Evolutionary conservation across 1,140 invertebrate species (phyloP), one percentile per base, ranked within the genome.

Genomic region (Lordiphosa clarofinis): DNA sequence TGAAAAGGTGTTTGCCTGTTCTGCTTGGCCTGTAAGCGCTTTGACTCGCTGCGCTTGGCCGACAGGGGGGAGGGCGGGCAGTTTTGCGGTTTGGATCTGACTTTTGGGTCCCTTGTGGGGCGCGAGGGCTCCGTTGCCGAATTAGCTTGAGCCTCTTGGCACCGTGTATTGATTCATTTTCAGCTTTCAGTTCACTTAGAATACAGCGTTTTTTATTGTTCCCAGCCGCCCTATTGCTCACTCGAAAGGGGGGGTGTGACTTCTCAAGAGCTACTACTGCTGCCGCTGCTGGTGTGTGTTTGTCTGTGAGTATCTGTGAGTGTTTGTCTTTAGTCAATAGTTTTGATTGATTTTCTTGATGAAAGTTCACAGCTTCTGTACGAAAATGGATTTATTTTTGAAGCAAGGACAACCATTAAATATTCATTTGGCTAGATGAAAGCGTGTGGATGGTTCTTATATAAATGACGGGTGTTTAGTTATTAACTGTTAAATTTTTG

Each of bases 1-100:
- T 87, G 84, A 84, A 84, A 72, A 84, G 70, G 84, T 84, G 82
- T 82, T 86, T 65, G 69, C 68, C 43, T 65, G 60, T 54, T 75
- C 60, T 57, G 66, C 52, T 74, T 59, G 49, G 59, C 56, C 24
- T 65, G 65, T 74, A 73, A 68, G 62, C 70, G 57, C 59, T 76
- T 82, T 82, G 63, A 62, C 65, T 70, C 57, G 65, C 31, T 56
- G 47, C 56, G 44, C 39, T 47, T 47, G 46, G 13, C 38, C 50
- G 46, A 46, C 36, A 40, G 46, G 24, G 24, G 5, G 7, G 24
- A 6, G 24, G 24, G 24, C 5, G 24, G 24, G 24, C 24, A 6
- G 24, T 28, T 28, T 39, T 38, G 49, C n/a, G 31, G 36, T 37
- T 8, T 21, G 5, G 7, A 10, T 24, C 19, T 19, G 4, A 37